Conservation (phyloP, 2,797 vertebrate species). For the Dallia pectoralis region DNA sequence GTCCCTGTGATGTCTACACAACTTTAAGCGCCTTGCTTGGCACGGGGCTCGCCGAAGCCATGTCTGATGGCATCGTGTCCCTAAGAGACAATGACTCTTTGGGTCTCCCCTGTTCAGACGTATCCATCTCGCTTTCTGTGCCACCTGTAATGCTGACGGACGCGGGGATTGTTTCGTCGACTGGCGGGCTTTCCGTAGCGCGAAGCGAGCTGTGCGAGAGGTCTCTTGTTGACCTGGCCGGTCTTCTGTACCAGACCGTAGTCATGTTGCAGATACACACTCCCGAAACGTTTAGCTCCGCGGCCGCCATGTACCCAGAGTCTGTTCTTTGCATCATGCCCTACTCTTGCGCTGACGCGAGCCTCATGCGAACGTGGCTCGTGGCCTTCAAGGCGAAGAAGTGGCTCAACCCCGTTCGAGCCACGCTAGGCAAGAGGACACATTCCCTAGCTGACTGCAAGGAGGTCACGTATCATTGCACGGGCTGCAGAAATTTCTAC, state of each 20-base stretch:
- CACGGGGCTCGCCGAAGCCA: not conserved
- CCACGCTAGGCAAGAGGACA: not conserved
- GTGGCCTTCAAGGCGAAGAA: conserved; percentile 6
- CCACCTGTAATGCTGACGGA: not conserved
- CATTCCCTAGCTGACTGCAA: not conserved
- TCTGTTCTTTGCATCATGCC: conserved; percentile 24
- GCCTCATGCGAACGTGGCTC: conserved; percentile 9
- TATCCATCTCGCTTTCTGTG: not conserved
- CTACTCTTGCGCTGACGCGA: conserved; percentile 1
- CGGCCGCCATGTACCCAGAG: not conserved
- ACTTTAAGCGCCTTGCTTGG: conserved; percentile 2
- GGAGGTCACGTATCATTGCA: conserved; percentile 17
- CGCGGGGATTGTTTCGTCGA: not conserved
- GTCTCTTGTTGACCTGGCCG: conserved; percentile 22
- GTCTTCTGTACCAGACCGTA: conserved; percentile 21
- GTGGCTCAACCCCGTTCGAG: not conserved
- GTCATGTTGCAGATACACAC: conserved; percentile 17
- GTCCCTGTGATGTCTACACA: not conserved
- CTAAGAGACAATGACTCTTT: not conserved
- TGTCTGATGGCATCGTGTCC: not conserved
- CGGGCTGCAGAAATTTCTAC: conserved; percentile 22
- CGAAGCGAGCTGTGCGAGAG: conserved; percentile 3
- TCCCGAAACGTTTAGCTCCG: not conserved
- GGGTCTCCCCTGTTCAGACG: not conserved
- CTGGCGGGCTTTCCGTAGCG: conserved; percentile 6